These are phyloP conservation scores for Taenioides sp. DNA, from an alignment of 2,797 vertebrate species.

Conservation along the genomic window DNA sequence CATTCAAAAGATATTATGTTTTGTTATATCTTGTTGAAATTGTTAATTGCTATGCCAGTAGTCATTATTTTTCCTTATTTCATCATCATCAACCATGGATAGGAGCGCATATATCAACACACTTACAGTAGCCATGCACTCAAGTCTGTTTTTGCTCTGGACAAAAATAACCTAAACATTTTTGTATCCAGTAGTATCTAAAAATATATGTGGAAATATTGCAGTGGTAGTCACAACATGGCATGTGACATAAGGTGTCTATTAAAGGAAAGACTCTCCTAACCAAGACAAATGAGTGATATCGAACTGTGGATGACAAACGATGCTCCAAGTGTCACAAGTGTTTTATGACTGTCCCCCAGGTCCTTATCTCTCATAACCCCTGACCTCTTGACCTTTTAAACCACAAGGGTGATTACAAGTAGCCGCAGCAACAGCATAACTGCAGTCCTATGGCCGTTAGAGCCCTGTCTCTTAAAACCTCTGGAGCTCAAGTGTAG, in stretches of 20 bases:
- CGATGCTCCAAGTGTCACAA: slow-evolving; percentile 65
- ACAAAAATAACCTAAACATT: slow-evolving; percentile 22
- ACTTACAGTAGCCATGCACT: background rate
- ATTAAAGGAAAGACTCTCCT: slow-evolving; percentile 62
- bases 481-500: slow-evolving; percentile 5
- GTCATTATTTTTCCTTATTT: no score
- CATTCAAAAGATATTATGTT: no score
- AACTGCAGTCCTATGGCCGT: slow-evolving; percentile 42
- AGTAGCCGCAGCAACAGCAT: slow-evolving; percentile 45
- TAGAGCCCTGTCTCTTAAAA: slow-evolving; percentile 33
- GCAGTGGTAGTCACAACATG: slow-evolving; percentile 31
- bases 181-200: slow-evolving; percentile 18
- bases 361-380: slow-evolving; percentile 71
- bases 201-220: slow-evolving; percentile 17
- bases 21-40: no score
- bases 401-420: slow-evolving; percentile 74
- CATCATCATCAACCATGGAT: no score
- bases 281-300: slow-evolving; percentile 70
- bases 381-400: slow-evolving; percentile 70
- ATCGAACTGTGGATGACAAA: slow-evolving; percentile 71
- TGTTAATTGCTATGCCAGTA: no score
- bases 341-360: slow-evolving; percentile 70
- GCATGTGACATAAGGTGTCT: slow-evolving; percentile 56
- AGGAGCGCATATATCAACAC: background rate
- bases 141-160: background rate